Evolutionary conservation across 1,140 invertebrate genomes (phyloP).

Genomic region (Schlechtendalia chinensis): DNA sequence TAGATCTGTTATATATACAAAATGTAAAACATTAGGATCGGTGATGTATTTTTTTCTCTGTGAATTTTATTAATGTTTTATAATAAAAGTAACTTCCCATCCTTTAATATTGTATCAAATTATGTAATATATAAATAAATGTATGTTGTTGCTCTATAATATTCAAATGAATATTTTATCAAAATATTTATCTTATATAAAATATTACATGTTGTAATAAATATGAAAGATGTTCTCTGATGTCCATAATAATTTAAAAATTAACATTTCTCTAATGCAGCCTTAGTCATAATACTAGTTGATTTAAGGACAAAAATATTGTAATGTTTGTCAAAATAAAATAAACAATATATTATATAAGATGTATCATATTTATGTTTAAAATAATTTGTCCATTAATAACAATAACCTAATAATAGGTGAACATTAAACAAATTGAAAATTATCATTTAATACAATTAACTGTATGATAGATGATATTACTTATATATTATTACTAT

Average conservation of each 20-base stretch:
- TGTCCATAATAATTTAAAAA: background rate
- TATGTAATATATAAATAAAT: slow-evolving; percentile 6
- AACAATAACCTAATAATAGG: background rate
- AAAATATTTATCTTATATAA: background rate
- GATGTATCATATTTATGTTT: background rate
- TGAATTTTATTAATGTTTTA: background rate
- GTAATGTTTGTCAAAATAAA: background rate
- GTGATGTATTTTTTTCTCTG: slow-evolving; percentile 9
- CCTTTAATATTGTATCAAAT: background rate
- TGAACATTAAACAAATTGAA: background rate
- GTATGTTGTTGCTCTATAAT: background rate
- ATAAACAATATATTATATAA: background rate
- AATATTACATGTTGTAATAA: background rate
- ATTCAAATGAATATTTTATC: slow-evolving; percentile 1
- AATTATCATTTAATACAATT: no score
- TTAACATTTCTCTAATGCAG: background rate
- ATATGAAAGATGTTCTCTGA: background rate
- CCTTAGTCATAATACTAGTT: slow-evolving; percentile 4
- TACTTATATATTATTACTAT: no score
- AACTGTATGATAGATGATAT: background rate
- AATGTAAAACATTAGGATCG: background rate
- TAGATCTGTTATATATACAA: slow-evolving; percentile 25
- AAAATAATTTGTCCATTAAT: background rate
- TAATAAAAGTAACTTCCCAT: background rate
- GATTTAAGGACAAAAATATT: background rate